These are phyloP conservation scores for Dinoponera quadriceps DNA, from an alignment of 1,140 invertebrate species.

Conservation along the genomic window DNA sequence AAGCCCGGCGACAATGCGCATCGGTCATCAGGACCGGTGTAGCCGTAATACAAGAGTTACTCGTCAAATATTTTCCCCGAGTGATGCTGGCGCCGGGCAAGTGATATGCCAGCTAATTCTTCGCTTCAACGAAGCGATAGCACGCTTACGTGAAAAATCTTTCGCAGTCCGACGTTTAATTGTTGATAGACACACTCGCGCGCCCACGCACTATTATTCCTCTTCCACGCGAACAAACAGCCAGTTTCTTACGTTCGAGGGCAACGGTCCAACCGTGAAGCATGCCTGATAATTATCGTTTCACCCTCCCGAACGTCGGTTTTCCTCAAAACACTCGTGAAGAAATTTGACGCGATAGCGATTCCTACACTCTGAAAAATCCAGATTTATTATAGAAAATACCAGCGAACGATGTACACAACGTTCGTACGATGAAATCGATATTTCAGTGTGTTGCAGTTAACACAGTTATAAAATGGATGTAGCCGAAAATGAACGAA, in stretches of 20 bases:
- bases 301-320: slow-evolving; percentile 13
- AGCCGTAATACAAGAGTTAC: slow-evolving; percentile 71
- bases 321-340: slow-evolving; percentile 19
- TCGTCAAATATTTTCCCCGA: slow-evolving; percentile 77
- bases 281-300: slow-evolving; percentile 33
- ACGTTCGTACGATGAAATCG: not conserved
- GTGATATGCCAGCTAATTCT: slow-evolving; percentile 52
- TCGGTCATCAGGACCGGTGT: slow-evolving; percentile 71
- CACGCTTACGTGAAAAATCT: slow-evolving; percentile 50
- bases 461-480: slow-evolving; percentile 1
- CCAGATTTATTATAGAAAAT: slow-evolving; percentile 23
- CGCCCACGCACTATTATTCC: too few species aligned
- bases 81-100: slow-evolving; percentile 64
- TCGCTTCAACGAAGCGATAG: slow-evolving; percentile 21
- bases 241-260: not conserved
- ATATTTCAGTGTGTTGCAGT: not conserved
- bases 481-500: not conserved
- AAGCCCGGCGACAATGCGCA: slow-evolving; percentile 54
- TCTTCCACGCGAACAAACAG: slow-evolving; percentile 11
- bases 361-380: not conserved
- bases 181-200: slow-evolving; percentile 43
- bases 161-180: slow-evolving; percentile 27
- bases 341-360: slow-evolving; percentile 37
- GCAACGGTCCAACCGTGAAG: not conserved
- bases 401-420: not conserved